Base-by-base conservation (phyloP, 2,113 vertebrate species). In the Thalassoma bifasciatum region DNA sequence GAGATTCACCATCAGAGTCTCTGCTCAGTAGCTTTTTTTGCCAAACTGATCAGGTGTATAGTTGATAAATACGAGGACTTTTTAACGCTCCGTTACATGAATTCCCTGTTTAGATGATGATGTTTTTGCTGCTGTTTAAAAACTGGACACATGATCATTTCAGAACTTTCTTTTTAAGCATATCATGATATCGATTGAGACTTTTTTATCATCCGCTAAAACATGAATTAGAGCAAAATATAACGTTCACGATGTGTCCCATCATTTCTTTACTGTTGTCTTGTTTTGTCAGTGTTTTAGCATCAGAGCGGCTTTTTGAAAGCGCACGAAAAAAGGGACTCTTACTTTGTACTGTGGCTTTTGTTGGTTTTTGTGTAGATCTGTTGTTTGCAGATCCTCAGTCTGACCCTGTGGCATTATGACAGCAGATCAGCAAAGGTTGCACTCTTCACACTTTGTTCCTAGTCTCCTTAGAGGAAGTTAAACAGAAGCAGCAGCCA, bases 1-100 rank as follows among this genome's bases (percentile, higher is more conserved):
- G 49, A 82, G 49, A 24, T 58, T 22, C 22, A 21, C 58, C 60
- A 66, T 80, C 46, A 19, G 7, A 47, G 19, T 4, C 8, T 12
- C 19, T 2, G 49, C 57, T 61, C 44, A 21, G 66, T 46, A 8
- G 46, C n/a, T n/a, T 37, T 66, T 53, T 70, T 81, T 68, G 85
- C 88, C 83, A 92, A 90, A 85, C 70, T 75, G 50, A 78, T 73
- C 78, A 65, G 19, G 67, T 89, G 36, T 62, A 65, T 72, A 30
- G 6, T 30, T 3, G 6, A 30, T 30, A 65, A 3, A 56, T 42
- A 38, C 71, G 37, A 72, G 36, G 9, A 56, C n/a, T 50, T 44
- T 65, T 47, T 63, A n/a, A 1, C 2, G 22, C 2, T n/a, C 42
- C 62, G 2, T 72, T 58, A 61, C 57, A 17, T 21, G 1, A 52